A percentile compares a stretch with the other conserved stretches of the same genome.
These are phyloP conservation scores for Macrotis lagotis DNA, from an alignment of 2,113 vertebrate species.

Conservation along the genomic window DNA sequence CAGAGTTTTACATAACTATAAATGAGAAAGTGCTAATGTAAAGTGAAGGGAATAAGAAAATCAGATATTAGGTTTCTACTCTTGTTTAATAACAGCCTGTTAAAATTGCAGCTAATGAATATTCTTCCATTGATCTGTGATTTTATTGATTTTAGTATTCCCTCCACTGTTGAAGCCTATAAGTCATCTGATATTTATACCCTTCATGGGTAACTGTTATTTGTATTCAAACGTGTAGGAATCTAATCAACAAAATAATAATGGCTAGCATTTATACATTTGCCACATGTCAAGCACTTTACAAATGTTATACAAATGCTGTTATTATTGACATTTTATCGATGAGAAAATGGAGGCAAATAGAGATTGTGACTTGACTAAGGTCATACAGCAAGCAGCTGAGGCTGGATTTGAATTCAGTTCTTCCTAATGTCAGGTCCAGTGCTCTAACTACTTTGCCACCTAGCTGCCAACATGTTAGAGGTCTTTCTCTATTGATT, in stretches of 20 bases:
- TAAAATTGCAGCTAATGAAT: constrained; percentile 17
- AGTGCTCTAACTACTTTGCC: neutral
- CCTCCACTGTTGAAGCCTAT: neutral
- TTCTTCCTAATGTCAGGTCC: neutral
- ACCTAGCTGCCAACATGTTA: neutral
- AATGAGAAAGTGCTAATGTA: constrained; percentile 1
- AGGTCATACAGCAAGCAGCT: neutral
- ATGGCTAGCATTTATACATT: neutral
- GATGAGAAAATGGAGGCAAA: neutral
- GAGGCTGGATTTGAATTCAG: neutral
- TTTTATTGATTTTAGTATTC: neutral
- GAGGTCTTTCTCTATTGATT: neutral
- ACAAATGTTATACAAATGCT: neutral
- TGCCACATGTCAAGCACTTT: neutral
- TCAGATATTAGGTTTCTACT: constrained; percentile 15
- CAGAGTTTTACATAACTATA: constrained; percentile 8
- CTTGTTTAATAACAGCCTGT: constrained; percentile 16
- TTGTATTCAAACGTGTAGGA: neutral
- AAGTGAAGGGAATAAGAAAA: constrained; percentile 1
- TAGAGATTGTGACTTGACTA: neutral
- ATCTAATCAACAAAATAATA: neutral
- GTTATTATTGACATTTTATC: neutral
- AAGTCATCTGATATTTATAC: neutral
- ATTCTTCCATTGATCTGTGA: neutral
- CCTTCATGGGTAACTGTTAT: neutral